Evolutionary conservation across 2,113 vertebrate genomes (phyloP).

Genomic region (Procapra przewalskii): DNA sequence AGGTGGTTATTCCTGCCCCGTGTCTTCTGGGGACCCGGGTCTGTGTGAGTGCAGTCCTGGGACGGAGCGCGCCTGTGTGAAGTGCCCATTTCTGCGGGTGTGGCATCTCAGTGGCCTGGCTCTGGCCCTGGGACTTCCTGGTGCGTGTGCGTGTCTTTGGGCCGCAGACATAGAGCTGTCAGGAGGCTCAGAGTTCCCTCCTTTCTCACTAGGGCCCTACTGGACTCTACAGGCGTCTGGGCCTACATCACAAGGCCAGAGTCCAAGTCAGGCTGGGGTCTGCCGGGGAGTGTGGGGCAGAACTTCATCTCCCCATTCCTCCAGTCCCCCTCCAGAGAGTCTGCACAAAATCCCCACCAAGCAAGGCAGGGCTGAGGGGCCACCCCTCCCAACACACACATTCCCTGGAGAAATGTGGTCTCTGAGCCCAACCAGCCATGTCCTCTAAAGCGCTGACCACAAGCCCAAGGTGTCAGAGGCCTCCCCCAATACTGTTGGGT

Average conservation of each 20-base stretch:
- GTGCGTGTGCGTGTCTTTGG: too few relatives aligned
- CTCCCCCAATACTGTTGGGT: not conserved
- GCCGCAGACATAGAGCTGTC: accelerated
- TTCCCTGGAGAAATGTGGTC: not conserved
- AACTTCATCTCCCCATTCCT: not conserved
- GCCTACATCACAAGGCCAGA: not conserved
- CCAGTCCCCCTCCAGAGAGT: not conserved
- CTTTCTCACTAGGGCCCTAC: not conserved
- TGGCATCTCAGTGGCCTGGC: not conserved
- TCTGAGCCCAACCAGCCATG: not conserved
- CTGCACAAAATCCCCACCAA: not conserved
- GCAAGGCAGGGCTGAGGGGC: not conserved
- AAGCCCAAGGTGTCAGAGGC: not conserved
- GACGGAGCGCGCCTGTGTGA: accelerated
- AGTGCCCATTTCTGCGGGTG: not conserved
- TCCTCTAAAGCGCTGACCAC: not conserved
- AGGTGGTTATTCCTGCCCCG: too few relatives aligned
- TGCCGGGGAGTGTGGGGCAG: not conserved
- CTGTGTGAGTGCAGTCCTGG: accelerated
- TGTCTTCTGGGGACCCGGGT: accelerated
- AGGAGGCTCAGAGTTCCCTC: not conserved
- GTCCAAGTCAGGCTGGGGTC: not conserved
- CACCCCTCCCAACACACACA: not conserved
- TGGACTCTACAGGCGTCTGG: not conserved
- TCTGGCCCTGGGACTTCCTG: not conserved